Evolutionary conservation across 1,140 invertebrate species (phyloP), one percentile per base, ranked within the genome.

Genomic region (Pachypsylla venusta): DNA sequence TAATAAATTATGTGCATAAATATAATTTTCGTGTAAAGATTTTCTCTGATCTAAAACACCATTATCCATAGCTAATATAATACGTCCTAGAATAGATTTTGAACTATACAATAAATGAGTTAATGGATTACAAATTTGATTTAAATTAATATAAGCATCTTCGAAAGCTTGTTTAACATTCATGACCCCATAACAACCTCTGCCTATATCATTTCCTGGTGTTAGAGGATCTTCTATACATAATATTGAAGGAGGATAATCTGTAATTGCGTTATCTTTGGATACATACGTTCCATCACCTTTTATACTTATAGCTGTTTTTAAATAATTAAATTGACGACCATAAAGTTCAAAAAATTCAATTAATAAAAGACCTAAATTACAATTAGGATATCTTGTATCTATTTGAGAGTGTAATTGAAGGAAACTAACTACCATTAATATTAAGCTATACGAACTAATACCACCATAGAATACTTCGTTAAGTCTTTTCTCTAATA

Each of bases 391-490:
- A 48, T 48, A 48, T 19, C 42, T 48, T 48, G 39, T 67, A 79
- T 77, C 64, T 79, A 67, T 58, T 22, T 14, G 16, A 20, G 48
- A 54, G 53, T 69, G 64, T 70, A 87, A 85, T 80, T 97, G 93
- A 61, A 98, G 78, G 75, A 98, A 99, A 76, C 91, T 95, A 73
- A 99, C 92, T 67, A 90, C 92, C 87, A 99, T 93, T 58, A 99
- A 81, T 71, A 98, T 97, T 63, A 99, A 81, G 70, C 93, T 93
- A 74, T 99, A 99, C 35, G 94, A 98, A 63, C 93, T 94, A 67
- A 99, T 96, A 70, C 96, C 96, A 64, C 96, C 94, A 55, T 93
- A 97, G 75, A 96, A 99, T 53, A 98, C 95, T 81, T 98, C 94
- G 76, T 98, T 98, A 65, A 99, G 80, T 78, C 97, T 92, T 72